phyloP scores from a whole-genome alignment of 2,113 vertebrate genomes.

The human (Homo sapiens) region DNA sequence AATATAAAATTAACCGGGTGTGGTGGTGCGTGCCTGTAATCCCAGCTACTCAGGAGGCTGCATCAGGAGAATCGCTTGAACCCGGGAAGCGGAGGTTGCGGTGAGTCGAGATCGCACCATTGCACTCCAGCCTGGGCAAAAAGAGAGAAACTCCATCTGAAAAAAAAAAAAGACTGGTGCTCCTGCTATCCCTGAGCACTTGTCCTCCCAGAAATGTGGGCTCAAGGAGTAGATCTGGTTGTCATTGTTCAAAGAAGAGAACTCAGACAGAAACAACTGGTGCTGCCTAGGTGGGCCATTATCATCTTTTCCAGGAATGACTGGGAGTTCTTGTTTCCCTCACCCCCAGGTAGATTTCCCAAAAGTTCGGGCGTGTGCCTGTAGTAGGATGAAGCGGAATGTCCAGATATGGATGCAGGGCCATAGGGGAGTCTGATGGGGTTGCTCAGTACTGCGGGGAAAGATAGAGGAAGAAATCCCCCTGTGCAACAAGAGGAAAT shows the following conservation, averaged over 20 bases:
- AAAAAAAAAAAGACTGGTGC: no score
- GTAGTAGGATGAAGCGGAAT: not conserved
- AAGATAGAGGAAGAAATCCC: slow-evolving; percentile 44
- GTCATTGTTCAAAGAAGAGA: not conserved
- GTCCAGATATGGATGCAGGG: not conserved
- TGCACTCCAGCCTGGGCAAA: no score
- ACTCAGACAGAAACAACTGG: not conserved
- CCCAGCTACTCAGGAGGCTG: no score
- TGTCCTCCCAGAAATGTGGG: not conserved
- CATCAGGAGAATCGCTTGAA: no score
- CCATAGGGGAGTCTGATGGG: not conserved
- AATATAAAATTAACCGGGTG: no score
- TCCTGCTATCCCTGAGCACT: no score
- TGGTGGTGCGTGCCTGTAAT: no score
- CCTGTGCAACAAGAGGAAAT: slow-evolving; percentile 46
- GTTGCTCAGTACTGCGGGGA: slow-evolving; percentile 13
- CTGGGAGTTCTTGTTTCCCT: not conserved
- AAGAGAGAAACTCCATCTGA: no score
- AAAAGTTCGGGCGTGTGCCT: not conserved
- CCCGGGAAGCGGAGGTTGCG: no score
- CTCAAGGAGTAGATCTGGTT: not conserved
- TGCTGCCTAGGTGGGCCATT: rapidly evolving
- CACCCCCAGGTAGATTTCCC: slow-evolving; percentile 12
- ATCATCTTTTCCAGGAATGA: not conserved
- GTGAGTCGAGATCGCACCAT: no score